Evolutionary conservation across 2,888 invertebrate genomes (phyloP).

Genomic region (Meliscaeva auricollis): DNA sequence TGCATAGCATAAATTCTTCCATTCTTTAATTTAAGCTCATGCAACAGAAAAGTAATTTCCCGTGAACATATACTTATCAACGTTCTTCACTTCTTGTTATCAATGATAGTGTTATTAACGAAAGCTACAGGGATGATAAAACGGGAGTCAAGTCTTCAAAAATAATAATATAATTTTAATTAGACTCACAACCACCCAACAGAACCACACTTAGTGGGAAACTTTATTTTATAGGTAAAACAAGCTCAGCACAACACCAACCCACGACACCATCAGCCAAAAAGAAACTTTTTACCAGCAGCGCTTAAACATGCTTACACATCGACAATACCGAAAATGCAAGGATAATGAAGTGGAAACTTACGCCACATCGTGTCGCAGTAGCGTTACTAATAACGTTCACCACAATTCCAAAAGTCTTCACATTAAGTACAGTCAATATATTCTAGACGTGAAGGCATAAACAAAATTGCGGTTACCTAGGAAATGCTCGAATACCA

Average conservation of each 20-base stretch:
- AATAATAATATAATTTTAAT: slow-evolving; percentile 45
- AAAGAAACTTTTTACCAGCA: slow-evolving; percentile 36
- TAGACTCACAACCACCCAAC: slow-evolving; percentile 16
- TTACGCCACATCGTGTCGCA: slow-evolving; percentile 43
- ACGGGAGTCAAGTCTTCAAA: slow-evolving; percentile 1
- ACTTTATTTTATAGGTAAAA: background rate
- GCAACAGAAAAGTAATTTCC: background rate
- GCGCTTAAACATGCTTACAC: slow-evolving; percentile 5
- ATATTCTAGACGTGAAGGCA: background rate
- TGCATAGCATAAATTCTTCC: too few species aligned
- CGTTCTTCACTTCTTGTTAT: slow-evolving; percentile 15
- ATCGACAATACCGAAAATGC: slow-evolving; percentile 53
- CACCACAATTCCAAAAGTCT: slow-evolving; percentile 44
- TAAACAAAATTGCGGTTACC: too few species aligned
- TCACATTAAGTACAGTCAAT: slow-evolving; percentile 28
- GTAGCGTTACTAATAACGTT: slow-evolving; percentile 50
- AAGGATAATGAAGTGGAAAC: slow-evolving; percentile 68
- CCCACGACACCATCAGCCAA: background rate
- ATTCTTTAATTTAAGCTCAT: too few species aligned
- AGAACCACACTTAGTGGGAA: slow-evolving; percentile 38
- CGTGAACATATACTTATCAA: background rate
- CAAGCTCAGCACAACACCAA: background rate
- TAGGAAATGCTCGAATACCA: too few species aligned
- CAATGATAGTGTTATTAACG: slow-evolving; percentile 46
- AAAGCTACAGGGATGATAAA: slow-evolving; percentile 8